These are phyloP conservation scores for Yponomeuta sedellus DNA, from an alignment of 2,888 invertebrate genomes.

Conservation along the genomic window DNA sequence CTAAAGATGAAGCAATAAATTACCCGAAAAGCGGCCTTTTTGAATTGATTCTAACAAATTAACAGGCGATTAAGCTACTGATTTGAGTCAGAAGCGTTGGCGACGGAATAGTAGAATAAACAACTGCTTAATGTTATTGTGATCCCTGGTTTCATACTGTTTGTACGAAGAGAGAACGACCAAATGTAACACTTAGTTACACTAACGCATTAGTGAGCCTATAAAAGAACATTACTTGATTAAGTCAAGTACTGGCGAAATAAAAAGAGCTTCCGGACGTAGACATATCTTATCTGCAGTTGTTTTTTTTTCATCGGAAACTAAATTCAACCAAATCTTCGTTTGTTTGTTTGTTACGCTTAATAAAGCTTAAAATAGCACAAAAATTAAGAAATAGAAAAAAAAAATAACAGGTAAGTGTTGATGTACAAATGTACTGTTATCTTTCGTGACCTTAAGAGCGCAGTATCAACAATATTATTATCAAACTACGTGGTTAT, in stretches of 20 bases:
- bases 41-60: conserved; percentile 68
- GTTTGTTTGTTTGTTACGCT: no score
- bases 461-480: no score
- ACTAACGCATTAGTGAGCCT: conserved; percentile 48
- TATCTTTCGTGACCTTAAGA: no score
- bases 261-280: conserved; percentile 9
- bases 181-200: neutral
- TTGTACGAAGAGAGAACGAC: neutral
- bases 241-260: conserved; percentile 33
- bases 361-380: no score
- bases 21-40: conserved; percentile 59
- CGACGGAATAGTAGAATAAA: conserved; percentile 29
- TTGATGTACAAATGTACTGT: no score
- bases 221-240: conserved; percentile 55
- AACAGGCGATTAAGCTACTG: conserved; percentile 73
- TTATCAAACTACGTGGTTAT: no score
- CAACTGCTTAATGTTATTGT: neutral
- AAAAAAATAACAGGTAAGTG: no score
- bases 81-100: conserved; percentile 54
- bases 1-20: conserved; percentile 69
- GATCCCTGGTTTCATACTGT: neutral
- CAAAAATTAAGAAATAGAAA: no score
- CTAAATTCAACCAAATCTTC: no score
- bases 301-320: no score
- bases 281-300: neutral